Conservation (phyloP, 2,797 vertebrate species). For the Sebastes miniatus region DNA sequence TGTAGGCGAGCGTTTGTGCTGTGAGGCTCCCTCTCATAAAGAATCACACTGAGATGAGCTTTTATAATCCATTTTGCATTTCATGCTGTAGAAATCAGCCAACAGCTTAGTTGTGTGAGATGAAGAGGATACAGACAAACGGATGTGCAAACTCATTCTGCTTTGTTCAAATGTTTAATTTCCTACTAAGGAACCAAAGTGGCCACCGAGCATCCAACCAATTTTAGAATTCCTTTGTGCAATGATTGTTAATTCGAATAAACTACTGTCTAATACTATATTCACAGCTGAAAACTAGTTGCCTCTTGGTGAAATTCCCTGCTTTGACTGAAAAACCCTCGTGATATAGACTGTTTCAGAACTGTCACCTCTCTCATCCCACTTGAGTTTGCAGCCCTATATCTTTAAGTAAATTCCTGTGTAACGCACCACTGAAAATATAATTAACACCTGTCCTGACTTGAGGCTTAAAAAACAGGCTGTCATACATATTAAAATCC, state of each 20-base stretch:
- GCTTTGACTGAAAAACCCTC: background rate
- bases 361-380: background rate
- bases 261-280: background rate
- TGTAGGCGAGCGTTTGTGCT: conserved; percentile 25
- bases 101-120: background rate
- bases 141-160: background rate
- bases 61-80: conserved; percentile 2
- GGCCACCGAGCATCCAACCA: background rate
- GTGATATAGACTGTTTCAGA: background rate
- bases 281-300: background rate
- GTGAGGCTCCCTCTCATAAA: background rate
- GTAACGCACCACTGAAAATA: background rate
- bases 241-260: background rate
- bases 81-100: background rate
- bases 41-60: background rate
- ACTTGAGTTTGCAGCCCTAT: background rate
- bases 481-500: conserved; percentile 27
- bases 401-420: background rate
- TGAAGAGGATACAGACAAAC: background rate
- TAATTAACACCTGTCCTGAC: background rate
- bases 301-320: background rate
- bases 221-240: background rate
- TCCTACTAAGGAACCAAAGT: background rate
- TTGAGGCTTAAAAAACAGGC: background rate
- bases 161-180: background rate